Percentiles rank a stretch among this genome's conserved stretches.
These are phyloP conservation scores for Silurus glanis DNA, from an alignment of 2,113 vertebrate genomes.

Conservation along the genomic window DNA sequence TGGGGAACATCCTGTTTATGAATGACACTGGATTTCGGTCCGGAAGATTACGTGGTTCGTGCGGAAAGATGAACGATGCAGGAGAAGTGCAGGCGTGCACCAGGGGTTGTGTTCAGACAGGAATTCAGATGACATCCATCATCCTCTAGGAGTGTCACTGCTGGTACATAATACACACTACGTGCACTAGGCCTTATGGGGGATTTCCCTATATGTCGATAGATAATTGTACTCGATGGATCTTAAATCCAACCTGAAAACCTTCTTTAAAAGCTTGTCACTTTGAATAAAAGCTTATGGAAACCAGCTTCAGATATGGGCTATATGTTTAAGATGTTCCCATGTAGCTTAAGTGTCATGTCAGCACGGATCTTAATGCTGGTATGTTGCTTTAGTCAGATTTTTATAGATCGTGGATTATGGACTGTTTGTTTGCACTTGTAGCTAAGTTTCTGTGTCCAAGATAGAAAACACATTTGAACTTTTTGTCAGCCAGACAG, in stretches of 20 bases:
- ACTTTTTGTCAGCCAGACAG: too few relatives aligned
- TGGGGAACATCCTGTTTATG: slow-evolving; percentile 53
- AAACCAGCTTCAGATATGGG: not conserved
- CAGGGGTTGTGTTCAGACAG: slow-evolving; percentile 29
- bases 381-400: not conserved
- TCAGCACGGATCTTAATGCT: not conserved
- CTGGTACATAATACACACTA: not conserved
- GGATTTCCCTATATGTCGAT: not conserved
- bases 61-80: not conserved
- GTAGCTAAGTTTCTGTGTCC: not conserved
- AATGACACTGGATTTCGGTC: slow-evolving; percentile 36
- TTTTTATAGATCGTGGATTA: not conserved
- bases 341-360: not conserved
- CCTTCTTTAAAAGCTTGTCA: not conserved
- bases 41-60: slow-evolving; percentile 15
- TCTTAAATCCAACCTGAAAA: not conserved
- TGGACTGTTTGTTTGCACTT: not conserved
- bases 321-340: not conserved
- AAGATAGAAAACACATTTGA: too few relatives aligned
- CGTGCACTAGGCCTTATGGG: not conserved
- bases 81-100: not conserved
- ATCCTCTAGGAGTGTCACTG: not conserved
- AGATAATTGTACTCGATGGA: slow-evolving; percentile 1
- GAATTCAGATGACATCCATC: slow-evolving; percentile 21
- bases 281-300: not conserved